Percentiles rank a stretch among this genome's conserved stretches.
Evolutionary conservation across 1,140 invertebrate species (phyloP).

Genomic region (Psilanteris sp.): DNA sequence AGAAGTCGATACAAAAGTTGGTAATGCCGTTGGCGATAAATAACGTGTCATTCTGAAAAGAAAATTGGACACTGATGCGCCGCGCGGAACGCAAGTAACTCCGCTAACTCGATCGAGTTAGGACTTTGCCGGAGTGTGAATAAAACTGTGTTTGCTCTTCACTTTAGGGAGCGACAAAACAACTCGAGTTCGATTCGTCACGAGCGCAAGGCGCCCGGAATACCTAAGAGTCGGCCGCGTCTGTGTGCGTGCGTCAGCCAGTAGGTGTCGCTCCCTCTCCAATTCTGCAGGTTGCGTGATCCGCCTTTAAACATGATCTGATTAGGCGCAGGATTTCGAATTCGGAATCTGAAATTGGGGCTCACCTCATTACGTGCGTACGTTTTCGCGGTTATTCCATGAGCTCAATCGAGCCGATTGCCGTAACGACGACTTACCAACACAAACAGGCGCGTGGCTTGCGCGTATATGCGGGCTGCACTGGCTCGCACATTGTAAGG

Average conservation of each 20-base stretch:
- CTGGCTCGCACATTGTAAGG: constrained; percentile 15
- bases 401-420: constrained; percentile 25
- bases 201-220: constrained; percentile 23
- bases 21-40: no score
- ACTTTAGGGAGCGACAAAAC: constrained; percentile 34
- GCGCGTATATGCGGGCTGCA: constrained; percentile 10
- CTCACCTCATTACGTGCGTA: constrained; percentile 62
- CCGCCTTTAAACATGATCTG: constrained; percentile 71
- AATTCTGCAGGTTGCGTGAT: constrained; percentile 70
- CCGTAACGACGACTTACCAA: constrained; percentile 6
- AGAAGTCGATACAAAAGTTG: no score
- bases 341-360: constrained; percentile 70
- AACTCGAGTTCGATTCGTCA: constrained; percentile 38
- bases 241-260: constrained; percentile 15
- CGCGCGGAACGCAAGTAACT: background rate
- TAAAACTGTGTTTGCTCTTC: constrained; percentile 38
- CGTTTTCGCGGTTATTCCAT: constrained; percentile 33
- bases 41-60: no score
- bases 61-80: background rate
- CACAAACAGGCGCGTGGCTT: background rate
- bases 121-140: constrained; percentile 20
- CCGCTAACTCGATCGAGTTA: constrained; percentile 4
- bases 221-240: constrained; percentile 21
- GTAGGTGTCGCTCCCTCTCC: constrained; percentile 33
- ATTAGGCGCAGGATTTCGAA: constrained; percentile 70